A percentile compares a stretch with the other conserved stretches of the same genome.
phyloP scores from a whole-genome alignment of 2,888 invertebrate genomes.

The Acronicta alni region DNA sequence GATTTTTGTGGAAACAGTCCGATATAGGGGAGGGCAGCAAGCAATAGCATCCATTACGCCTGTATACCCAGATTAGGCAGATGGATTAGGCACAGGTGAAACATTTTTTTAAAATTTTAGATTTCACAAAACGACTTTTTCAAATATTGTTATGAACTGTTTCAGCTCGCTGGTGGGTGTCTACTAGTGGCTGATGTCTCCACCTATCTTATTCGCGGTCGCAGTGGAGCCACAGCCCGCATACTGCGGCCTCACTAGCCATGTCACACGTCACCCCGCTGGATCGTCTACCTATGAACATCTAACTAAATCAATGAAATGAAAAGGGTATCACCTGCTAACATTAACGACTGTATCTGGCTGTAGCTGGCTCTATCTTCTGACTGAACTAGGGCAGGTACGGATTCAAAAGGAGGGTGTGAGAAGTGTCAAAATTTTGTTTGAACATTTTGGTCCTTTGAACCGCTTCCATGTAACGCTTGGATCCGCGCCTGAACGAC shows the following conservation, averaged over 20 bases:
- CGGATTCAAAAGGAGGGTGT: conserved; percentile 22
- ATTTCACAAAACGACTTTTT: background rate
- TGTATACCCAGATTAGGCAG: no score
- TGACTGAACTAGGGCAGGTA: conserved; percentile 2
- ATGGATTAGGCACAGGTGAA: no score
- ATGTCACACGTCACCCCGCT: background rate
- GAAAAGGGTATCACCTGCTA: no score
- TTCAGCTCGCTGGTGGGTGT: background rate
- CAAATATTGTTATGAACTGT: background rate
- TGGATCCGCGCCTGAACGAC: no score
- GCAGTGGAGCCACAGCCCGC: background rate
- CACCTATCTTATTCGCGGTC: background rate
- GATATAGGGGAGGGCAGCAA: no score
- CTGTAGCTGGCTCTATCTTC: no score
- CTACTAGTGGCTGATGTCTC: background rate
- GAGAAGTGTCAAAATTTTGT: conserved; percentile 27
- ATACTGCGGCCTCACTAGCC: background rate
- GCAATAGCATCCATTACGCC: no score
- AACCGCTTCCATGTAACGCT: no score
- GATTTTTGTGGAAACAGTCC: no score
- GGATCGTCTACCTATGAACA: background rate
- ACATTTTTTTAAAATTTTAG: no score
- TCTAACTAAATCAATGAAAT: no score
- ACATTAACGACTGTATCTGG: no score
- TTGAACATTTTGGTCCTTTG: background rate